Conservation (phyloP, 2,888 invertebrate genomes). For the Drosophila peninsularis region DNA sequence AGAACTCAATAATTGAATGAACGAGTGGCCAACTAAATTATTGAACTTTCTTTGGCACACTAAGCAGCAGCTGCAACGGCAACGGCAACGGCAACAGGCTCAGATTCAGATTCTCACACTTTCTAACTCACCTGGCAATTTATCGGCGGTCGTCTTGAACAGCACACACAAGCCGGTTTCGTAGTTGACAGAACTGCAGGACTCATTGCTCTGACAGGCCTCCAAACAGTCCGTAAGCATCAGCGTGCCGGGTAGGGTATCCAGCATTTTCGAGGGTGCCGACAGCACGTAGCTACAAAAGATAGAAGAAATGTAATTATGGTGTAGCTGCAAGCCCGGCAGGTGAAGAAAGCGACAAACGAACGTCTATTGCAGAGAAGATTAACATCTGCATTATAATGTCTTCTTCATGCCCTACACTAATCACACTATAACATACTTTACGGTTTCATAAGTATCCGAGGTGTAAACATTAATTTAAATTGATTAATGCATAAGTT, state of each 20-base stretch:
- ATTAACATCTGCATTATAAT: background rate
- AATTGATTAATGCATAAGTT: slow-evolving; percentile 23
- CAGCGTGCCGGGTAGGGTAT: slow-evolving; percentile 95
- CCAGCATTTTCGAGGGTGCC: slow-evolving; percentile 94
- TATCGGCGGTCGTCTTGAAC: slow-evolving; percentile 95
- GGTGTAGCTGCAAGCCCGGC: background rate
- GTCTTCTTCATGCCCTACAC: background rate
- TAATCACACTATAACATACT: background rate
- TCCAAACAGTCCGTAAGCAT: slow-evolving; percentile 97
- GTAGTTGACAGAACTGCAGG: slow-evolving; percentile 96
- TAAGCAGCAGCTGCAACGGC: slow-evolving; percentile 44
- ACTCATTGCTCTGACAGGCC: slow-evolving; percentile 95
- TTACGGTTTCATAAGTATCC: slow-evolving; percentile 1
- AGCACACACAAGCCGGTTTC: slow-evolving; percentile 97
- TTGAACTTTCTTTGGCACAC: slow-evolving; percentile 80
- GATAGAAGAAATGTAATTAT: slow-evolving; percentile 19
- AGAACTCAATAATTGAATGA: slow-evolving; percentile 78
- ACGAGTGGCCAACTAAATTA: slow-evolving; percentile 70
- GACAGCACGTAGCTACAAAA: slow-evolving; percentile 92
- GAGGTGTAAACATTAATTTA: slow-evolving; percentile 13
- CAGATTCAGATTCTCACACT: slow-evolving; percentile 69
- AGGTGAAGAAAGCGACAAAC: slow-evolving; percentile 1
- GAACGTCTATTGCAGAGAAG: background rate
- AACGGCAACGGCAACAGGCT: slow-evolving; percentile 20
- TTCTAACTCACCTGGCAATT: slow-evolving; percentile 91